Base-by-base conservation (phyloP, 2,797 vertebrate genomes). In the Pempheris klunzingeri region DNA sequence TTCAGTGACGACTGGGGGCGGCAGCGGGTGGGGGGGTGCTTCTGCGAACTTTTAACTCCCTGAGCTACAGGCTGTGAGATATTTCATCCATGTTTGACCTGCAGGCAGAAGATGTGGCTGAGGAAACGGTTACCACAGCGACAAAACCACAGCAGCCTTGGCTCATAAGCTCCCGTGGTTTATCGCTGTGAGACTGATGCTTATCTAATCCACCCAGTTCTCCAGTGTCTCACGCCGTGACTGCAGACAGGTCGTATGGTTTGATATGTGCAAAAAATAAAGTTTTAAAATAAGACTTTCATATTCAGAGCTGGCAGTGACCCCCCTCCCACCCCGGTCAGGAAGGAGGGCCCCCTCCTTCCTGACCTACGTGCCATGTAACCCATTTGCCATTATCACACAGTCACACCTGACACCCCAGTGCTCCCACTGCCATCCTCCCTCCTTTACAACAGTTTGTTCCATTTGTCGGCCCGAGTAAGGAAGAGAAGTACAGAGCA, bases 21-120 rank as follows among this genome's bases (percentile, higher is more conserved):
- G 47, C n/a, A 28, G 32, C 7, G n/a, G 17, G 34, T 20, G 20
- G 12, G 10, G 55, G 36, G 50, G 4, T 57, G 50, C 36, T 65
- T 49, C 59, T 64, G 79, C 67, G 73, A 69, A 86, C 62, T 79
- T 85, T 84, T 66, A 46, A 66, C 58, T 72, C 80, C n/a, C 68
- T 54, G 62, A 50, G 67, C 82, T 52, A 9, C 64, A 39, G 44
- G 39, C 77, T 55, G 22, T 12, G 64, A 71, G 61, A 53, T 70
- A 77, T 85, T 76, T 83, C 62, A 67, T 73, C 63, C 74, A 58
- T 26, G 15, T 69, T 9, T 12, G 32, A 46, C 67, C 87, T 79
- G 73, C 76, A 22, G 86, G 81, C 70, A 24, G 4, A 44, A 43
- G 62, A 59, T 14, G 36, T 28, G 71, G 41, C 4, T 38, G 68